Base-by-base conservation (phyloP, 2,797 vertebrate species). In the Garrulus glandarius region DNA sequence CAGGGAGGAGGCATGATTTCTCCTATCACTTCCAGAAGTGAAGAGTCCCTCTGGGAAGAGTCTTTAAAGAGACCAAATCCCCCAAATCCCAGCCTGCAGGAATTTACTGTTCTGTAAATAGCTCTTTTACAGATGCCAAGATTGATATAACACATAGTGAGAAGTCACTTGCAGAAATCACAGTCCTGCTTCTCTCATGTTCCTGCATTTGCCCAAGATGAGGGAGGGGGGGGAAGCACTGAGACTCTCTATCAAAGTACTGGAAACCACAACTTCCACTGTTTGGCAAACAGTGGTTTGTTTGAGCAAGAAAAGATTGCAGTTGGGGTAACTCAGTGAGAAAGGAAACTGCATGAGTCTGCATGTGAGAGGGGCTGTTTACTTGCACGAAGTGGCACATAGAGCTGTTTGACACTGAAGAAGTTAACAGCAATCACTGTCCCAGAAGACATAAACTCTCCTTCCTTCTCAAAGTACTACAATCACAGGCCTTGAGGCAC, bases 91-190 rank as follows among this genome's bases (percentile, higher is more conserved):
- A 49, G 30, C 18, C 59, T 26, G 24, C 36, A 82, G 63, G 22
- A 57, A 23, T 65, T 90, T 37, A 75, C 21, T 78, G 1, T 15
- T 44, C 39, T 50, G 59, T 57, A 78, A 69, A 60, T 11, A 4
- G 4, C 5, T 32, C 21, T 84, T 36, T 55, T 24, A 63, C 5
- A 84, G 43, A 37, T 22, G 47, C 59, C n/a, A 72, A 56, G 47
- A 19, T 36, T 0, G 0, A 44, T 43, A 23, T 4, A 78, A 77
- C 37, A 67, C 2, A 6, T 7, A 70, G 20, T 4, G 29, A 72
- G 44, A 83, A 74, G 53, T 32, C 56, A 43, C 57, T 41, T 78
- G 50, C 50, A 89, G 50, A 75, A 92, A 65, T 50, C 50, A 57
- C 1, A 64, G 46, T 11, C 74, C 55, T 55, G 50, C 46, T 82